phyloP scores from a whole-genome alignment of 2,888 invertebrate species.

The Monoplex corrugatus region DNA sequence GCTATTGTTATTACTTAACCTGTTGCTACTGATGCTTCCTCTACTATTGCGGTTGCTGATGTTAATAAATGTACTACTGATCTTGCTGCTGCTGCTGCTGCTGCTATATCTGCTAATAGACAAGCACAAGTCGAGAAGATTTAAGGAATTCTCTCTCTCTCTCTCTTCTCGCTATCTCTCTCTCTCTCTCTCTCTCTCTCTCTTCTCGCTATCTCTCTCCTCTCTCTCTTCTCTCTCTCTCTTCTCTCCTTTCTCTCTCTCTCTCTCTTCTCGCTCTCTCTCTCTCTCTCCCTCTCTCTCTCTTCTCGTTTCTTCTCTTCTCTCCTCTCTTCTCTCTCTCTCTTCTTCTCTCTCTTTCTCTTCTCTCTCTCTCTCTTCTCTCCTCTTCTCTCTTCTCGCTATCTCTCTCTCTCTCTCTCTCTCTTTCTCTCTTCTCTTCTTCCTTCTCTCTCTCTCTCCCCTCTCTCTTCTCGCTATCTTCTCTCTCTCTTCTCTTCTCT shows the following conservation, averaged over 20 bases:
- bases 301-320: background rate
- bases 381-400: background rate
- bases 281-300: background rate
- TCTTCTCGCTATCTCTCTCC: background rate
- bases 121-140: no score
- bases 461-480: background rate
- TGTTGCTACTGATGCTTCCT: no score
- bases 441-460: background rate
- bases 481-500: background rate
- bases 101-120: no score
- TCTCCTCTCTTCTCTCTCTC: background rate
- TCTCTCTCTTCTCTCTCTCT: background rate
- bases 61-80: no score
- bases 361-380: background rate
- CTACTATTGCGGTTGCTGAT: no score
- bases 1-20: no score
- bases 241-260: background rate
- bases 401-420: no score
- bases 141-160: no score
- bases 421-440: background rate
- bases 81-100: no score
- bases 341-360: background rate
- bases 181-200: no score
- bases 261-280: background rate
- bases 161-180: no score